Conservation (phyloP, 1,140 invertebrate species). For the Radopholus similis region DNA sequence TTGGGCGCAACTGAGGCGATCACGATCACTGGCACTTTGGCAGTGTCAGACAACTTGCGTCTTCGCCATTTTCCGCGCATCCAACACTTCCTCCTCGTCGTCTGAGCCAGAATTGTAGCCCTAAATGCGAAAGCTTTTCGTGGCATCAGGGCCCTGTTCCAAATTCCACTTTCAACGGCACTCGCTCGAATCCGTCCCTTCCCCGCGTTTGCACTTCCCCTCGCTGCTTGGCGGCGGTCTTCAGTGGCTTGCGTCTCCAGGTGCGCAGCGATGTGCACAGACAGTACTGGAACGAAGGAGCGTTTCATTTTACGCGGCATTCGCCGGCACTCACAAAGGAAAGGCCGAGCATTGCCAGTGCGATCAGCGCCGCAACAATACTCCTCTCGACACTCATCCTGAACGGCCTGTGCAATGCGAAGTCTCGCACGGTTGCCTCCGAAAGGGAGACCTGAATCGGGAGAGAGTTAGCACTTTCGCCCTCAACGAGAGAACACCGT, state of each 20-base stretch:
- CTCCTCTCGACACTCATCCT: slow-evolving; percentile 18
- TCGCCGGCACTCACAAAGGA: slow-evolving; percentile 29
- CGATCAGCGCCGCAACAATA: slow-evolving; percentile 27
- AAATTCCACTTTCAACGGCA: slow-evolving; percentile 41
- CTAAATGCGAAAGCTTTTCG: background rate
- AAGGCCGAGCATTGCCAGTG: slow-evolving; percentile 22
- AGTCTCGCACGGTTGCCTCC: slow-evolving; percentile 12
- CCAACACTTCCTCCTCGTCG: slow-evolving; percentile 19
- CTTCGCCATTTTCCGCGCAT: slow-evolving; percentile 4
- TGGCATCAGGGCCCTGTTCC: background rate
- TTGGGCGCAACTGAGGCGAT: no score
- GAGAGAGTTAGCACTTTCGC: background rate
- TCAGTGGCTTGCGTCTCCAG: slow-evolving; percentile 1
- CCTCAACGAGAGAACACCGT: slow-evolving; percentile 2
- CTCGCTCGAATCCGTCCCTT: slow-evolving; percentile 45
- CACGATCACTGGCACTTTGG: no score
- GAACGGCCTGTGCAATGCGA: slow-evolving; percentile 22
- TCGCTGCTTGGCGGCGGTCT: background rate
- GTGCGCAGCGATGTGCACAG: slow-evolving; percentile 13
- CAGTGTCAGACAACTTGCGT: background rate
- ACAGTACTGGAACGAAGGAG: slow-evolving; percentile 9
- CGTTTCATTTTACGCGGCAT: background rate
- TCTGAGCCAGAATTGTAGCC: slow-evolving; percentile 23
- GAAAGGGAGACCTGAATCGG: background rate
- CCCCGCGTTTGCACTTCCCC: background rate